Evolutionary conservation across 2,797 vertebrate species (phyloP), one percentile per base, ranked within the genome.

Genomic region (Platalea minor): DNA sequence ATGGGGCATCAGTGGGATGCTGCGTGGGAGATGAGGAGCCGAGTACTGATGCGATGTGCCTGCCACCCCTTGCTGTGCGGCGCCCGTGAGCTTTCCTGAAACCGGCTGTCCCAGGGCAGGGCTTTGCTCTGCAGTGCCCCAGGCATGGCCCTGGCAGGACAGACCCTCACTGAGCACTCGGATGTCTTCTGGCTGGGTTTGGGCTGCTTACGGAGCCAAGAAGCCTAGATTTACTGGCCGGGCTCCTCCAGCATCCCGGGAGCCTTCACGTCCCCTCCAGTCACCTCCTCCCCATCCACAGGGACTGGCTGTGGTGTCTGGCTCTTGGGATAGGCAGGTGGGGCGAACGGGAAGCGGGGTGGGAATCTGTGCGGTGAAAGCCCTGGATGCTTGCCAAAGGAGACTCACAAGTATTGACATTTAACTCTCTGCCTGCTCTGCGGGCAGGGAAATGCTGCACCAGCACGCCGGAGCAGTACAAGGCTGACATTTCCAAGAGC

Each of bases 401-500:
- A 72, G 28, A 29, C 51, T n/a, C 61, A 41, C 41, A 61, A 18
- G n/a, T 41, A 21, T 5, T 93, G 95, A 79, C 82, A 75, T 92
- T 92, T 75, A 89, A 75, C 23, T 61, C 70, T 28, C 67, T 18
- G 46, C 45, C 74, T 50, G 78, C 63, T 85, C 63, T 79, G 50
- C 13, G 29, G 74, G n/a, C 11, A n/a, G 70, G 46, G 67, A 57
- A 73, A 45, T 11, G 17, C 53, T 76, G 45, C 45, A 51, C 51
- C 39, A 59, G 56, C 51, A 48, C 1, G 0, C 18, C 4, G 14
- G 28, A 70, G 33, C 72, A 56, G 56, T 54, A 65, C 39, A 14
- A 70, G 79, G 20, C 57, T 90, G 95, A 80, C 85, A 74, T 91
- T 94, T 92, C 51, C 75, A 65, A 51, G n/a, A 81, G 33, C 51